These are phyloP conservation scores for Cheilosia soror DNA, from an alignment of 2,888 invertebrate genomes.

Conservation along the genomic window DNA sequence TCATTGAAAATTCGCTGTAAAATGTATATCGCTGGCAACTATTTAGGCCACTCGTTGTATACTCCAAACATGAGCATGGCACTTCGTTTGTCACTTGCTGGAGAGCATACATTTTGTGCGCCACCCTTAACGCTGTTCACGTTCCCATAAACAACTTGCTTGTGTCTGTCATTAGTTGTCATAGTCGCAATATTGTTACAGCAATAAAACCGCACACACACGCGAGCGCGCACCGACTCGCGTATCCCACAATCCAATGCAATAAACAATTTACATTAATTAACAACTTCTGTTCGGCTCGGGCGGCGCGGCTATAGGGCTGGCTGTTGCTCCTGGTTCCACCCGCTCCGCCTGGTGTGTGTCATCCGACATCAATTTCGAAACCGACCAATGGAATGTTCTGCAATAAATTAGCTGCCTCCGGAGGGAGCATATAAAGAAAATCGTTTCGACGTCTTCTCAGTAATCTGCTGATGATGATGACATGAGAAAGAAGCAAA, in stretches of 20 bases:
- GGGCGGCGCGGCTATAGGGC: conserved; percentile 17
- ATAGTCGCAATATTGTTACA: conserved; percentile 63
- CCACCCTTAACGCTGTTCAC: conserved; percentile 23
- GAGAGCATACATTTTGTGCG: conserved; percentile 12
- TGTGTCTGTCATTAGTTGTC: conserved; percentile 52
- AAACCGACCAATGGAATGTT: conserved; percentile 65
- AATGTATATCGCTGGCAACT: not conserved
- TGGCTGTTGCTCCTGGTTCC: conserved; percentile 19
- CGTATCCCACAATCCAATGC: conserved; percentile 41
- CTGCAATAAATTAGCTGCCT: conserved; percentile 65
- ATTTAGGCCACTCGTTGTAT: conserved; percentile 9
- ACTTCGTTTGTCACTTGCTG: conserved; percentile 37
- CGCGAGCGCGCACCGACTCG: conserved; percentile 18
- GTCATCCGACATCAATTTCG: conserved; percentile 66
- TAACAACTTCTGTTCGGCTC: conserved; percentile 68
- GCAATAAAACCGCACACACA: conserved; percentile 46
- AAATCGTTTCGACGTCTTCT: conserved; percentile 30
- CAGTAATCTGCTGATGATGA: conserved; percentile 42
- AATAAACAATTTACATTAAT: conserved; percentile 75
- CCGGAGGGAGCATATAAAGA: conserved; percentile 45
- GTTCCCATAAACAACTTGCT: conserved; percentile 47
- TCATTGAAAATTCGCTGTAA: no score
- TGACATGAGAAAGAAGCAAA: conserved; percentile 47
- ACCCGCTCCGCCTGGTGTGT: conserved; percentile 16
- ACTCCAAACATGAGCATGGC: no score